A percentile compares a stretch with the other conserved stretches of the same genome.
phyloP scores from a whole-genome alignment of 2,113 vertebrate genomes.

The Pao palembangensis region DNA sequence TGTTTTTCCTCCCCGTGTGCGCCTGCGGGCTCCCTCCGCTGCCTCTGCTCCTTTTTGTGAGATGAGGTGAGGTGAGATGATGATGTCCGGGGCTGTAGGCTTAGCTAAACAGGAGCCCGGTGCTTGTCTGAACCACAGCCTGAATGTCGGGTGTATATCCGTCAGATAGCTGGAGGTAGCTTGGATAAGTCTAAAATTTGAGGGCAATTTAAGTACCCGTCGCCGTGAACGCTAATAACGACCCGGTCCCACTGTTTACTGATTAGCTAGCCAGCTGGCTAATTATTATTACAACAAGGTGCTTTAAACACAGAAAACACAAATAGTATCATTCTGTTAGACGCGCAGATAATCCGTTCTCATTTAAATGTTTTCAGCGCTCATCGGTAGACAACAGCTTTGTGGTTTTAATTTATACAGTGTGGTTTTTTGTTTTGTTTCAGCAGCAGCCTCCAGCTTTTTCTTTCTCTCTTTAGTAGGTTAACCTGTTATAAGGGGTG shows the following conservation, averaged over 20 bases:
- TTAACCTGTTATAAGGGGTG: no score
- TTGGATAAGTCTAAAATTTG: not conserved
- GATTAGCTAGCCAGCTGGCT: constrained; percentile 40
- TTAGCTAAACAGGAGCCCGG: constrained; percentile 4
- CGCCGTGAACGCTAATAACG: constrained; percentile 33
- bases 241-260: constrained; percentile 1
- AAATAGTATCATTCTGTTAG: no score
- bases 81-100: constrained; percentile 38
- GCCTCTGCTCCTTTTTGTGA: constrained; percentile 25
- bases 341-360: no score
- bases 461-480: not conserved
- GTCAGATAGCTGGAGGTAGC: no score
- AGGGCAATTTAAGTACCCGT: constrained; percentile 11
- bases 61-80: constrained; percentile 56
- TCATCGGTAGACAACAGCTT: not conserved
- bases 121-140: not conserved
- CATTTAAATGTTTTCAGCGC: not conserved
- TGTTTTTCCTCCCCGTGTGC: constrained; percentile 23
- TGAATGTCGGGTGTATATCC: not conserved
- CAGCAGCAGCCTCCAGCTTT: not conserved
- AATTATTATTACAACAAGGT: constrained; percentile 33
- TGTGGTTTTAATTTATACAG: not conserved
- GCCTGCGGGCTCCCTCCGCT: constrained; percentile 44
- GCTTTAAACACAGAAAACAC: not conserved
- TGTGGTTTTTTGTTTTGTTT: not conserved